Conservation (phyloP, 2,888 invertebrate species). For the Orchestes rusci region DNA sequence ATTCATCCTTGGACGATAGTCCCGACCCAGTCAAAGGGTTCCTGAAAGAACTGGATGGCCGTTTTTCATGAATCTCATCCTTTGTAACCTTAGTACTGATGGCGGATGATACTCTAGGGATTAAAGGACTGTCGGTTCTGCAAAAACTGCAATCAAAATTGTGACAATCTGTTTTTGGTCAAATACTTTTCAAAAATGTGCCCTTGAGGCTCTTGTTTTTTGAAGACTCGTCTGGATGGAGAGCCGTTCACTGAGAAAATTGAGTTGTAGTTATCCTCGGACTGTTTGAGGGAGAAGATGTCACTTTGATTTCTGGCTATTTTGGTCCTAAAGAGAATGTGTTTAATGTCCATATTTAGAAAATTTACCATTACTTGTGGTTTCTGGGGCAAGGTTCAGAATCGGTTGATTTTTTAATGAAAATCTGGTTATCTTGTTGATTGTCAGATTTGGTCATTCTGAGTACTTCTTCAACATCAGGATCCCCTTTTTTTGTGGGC, state of each 20-base stretch:
- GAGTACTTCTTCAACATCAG: background rate
- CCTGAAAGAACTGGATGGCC: constrained; percentile 32
- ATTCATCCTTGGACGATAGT: constrained; percentile 36
- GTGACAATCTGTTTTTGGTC: too few relatives aligned
- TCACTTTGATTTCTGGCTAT: constrained; percentile 32
- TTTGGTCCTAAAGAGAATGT: constrained; percentile 16
- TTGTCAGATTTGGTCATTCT: background rate
- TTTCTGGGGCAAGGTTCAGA: constrained; percentile 6
- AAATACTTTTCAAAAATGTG: constrained; percentile 17
- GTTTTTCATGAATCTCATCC: constrained; percentile 28
- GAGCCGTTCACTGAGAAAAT: constrained; percentile 32
- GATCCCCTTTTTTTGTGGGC: constrained; percentile 3
- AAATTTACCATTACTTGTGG: constrained; percentile 7
- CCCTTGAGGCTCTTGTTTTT: constrained; percentile 16
- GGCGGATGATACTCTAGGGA: too few relatives aligned
- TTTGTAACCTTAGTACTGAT: too few relatives aligned
- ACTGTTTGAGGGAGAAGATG: constrained; percentile 31
- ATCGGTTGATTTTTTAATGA: constrained; percentile 5
- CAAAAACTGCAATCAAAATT: too few relatives aligned
- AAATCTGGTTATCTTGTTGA: constrained; percentile 3
- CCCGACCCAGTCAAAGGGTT: constrained; percentile 42
- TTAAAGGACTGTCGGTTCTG: too few relatives aligned
- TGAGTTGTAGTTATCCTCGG: constrained; percentile 25
- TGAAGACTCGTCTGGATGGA: constrained; percentile 28
- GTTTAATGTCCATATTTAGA: background rate